Base-by-base conservation (phyloP, 2,888 invertebrate species). In the Mactromeris polynyma region DNA sequence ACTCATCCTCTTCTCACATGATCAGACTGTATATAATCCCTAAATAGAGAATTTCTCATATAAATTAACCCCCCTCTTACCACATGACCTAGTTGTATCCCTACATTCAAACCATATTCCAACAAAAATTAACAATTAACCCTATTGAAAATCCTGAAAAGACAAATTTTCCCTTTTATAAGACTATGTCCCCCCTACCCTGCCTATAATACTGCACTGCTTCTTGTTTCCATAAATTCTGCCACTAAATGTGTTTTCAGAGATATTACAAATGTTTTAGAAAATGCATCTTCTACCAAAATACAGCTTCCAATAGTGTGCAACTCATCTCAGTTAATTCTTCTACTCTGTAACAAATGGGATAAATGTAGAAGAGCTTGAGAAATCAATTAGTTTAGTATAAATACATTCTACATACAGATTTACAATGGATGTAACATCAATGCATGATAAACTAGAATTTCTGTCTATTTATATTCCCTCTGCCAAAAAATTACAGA, bases 371-470 rank as follows among this genome's bases (percentile, higher is more conserved):
- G 73, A 33, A 36, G 73, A 73, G 73, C 33, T 73, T 73, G 14
- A 33, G 36, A 73, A 73, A 73, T 73, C 33, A 73, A 73, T 73
- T 73, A 73, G 36, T 73, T 73, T 73, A 33, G 33, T 26, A 26
- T 73, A 73, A 73, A 73, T 64, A 64, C 21, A 64, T 64, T 64
- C n/a, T 64, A 26, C 58, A 64, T 64, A 64, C 58, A 64, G 9
- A 64, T 26, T 51, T 64, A 64, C 58, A 64, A 26, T 64, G 58
- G 26, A 26, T 64, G 58, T 26, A 64, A 26, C 58, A 64, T 64
- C 58, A 64, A 64, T 64, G 26, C 58, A 64, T 64, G 58, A 64
- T 64, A 26, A 64, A 26, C 58, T 64, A 64, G 46, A 64, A 64
- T 64, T 64, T 64, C 58, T 26, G 9, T n/a, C n/a, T 64, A 4